Percentiles rank a stretch among this genome's conserved stretches.
These are phyloP conservation scores for Pantherophis vulpinus DNA, from an alignment of 2,797 vertebrate genomes.

Conservation along the genomic window DNA sequence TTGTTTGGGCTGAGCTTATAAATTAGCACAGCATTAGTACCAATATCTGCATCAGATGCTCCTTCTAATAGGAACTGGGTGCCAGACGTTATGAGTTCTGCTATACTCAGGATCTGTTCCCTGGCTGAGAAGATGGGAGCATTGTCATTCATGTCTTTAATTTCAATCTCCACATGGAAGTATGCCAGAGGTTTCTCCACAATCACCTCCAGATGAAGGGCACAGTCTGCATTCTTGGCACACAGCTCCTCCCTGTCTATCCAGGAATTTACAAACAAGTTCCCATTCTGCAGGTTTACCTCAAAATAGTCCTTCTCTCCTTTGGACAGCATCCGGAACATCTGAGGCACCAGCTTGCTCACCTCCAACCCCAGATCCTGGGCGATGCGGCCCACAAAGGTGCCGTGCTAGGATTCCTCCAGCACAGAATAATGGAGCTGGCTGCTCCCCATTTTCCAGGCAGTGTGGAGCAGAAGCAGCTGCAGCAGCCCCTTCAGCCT, in stretches of 20 bases:
- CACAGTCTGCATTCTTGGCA: conserved; percentile 59
- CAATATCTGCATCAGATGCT: too few species aligned
- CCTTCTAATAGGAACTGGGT: too few species aligned
- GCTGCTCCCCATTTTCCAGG: too few species aligned
- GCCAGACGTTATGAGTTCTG: conserved; percentile 48
- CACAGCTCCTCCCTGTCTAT: conserved; percentile 73
- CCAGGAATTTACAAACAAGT: conserved; percentile 52
- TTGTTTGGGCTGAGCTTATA: not conserved
- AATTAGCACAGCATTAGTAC: too few species aligned
- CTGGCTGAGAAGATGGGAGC: conserved; percentile 72
- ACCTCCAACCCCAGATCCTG: not conserved
- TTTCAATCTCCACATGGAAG: too few species aligned
- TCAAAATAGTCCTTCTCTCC: conserved; percentile 66
- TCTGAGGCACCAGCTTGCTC: not conserved
- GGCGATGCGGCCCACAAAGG: not conserved
- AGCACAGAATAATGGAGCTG: not conserved
- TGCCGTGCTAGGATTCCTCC: not conserved
- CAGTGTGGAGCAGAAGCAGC: too few species aligned
- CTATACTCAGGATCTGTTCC: conserved; percentile 45
- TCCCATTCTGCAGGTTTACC: conserved; percentile 76
- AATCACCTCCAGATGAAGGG: not conserved
- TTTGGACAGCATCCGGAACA: conserved; percentile 22
- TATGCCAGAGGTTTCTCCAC: not conserved
- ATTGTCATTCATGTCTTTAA: not conserved
- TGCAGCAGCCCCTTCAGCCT: too few species aligned